These are phyloP conservation scores for Eulemur rubriventer DNA, from an alignment of 2,797 vertebrate species.

Conservation along the genomic window DNA sequence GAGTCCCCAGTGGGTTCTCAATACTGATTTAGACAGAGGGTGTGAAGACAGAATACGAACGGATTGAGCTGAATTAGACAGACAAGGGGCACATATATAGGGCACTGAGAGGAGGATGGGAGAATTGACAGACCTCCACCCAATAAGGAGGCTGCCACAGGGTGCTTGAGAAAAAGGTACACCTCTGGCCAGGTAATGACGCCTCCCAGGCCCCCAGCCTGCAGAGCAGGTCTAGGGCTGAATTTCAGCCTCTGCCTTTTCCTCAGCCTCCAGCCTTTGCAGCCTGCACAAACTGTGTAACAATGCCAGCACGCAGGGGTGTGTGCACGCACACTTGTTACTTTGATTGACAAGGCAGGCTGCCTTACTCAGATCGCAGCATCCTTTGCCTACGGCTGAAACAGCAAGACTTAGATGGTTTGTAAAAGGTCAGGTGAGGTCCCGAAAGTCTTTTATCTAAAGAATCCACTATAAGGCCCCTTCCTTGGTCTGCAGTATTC, in stretches of 20 bases:
- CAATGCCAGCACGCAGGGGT: accelerated
- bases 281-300: background rate
- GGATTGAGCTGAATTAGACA: background rate
- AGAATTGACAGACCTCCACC: background rate
- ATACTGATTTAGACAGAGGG: background rate
- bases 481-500: background rate
- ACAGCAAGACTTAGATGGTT: background rate
- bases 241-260: background rate
- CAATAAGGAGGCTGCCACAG: accelerated
- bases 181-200: background rate
- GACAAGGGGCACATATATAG: background rate
- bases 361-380: background rate
- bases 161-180: background rate
- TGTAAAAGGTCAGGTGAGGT: accelerated
- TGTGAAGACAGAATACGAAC: background rate
- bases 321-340: too few species aligned
- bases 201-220: accelerated
- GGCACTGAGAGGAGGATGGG: accelerated
- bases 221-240: background rate
- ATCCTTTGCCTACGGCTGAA: background rate
- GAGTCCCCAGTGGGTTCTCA: background rate
- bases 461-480: accelerated
- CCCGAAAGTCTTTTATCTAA: too few species aligned
- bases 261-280: background rate
- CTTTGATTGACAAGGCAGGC: background rate